Evolutionary conservation across 2,888 invertebrate genomes (phyloP).

Genomic region (Cataglyphis rosenhaueri): DNA sequence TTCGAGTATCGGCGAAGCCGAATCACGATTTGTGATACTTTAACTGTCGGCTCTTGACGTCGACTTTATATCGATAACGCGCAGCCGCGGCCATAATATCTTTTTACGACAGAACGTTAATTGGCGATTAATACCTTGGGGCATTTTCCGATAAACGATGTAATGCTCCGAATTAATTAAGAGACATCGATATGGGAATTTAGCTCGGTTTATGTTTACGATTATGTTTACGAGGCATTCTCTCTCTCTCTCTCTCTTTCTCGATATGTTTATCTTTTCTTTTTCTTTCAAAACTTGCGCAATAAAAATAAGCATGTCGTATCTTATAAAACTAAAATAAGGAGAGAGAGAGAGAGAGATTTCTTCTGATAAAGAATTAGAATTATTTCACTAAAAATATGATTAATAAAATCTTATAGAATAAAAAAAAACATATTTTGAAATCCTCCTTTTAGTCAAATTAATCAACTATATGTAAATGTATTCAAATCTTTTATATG

Average conservation of each 20-base stretch:
- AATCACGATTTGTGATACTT: conserved; percentile 53
- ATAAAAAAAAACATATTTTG: background rate
- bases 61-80: conserved; percentile 54
- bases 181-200: conserved; percentile 13
- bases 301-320: background rate
- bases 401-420: conserved; percentile 1
- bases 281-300: conserved; percentile 15
- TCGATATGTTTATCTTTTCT: background rate
- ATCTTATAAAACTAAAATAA: background rate
- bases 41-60: conserved; percentile 28
- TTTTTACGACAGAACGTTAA: conserved; percentile 57
- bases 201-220: conserved; percentile 13
- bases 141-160: conserved; percentile 37
- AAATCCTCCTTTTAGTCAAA: background rate
- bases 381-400: background rate
- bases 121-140: conserved; percentile 36
- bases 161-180: conserved; percentile 40
- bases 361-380: background rate
- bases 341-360: background rate
- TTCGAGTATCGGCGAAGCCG: conserved; percentile 41
- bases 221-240: background rate
- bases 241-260: background rate
- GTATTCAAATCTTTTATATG: background rate
- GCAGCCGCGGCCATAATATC: conserved; percentile 42
- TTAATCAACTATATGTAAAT: background rate